Evolutionary conservation across 2,113 vertebrate genomes (phyloP).

Genomic region (Falco punctatus): DNA sequence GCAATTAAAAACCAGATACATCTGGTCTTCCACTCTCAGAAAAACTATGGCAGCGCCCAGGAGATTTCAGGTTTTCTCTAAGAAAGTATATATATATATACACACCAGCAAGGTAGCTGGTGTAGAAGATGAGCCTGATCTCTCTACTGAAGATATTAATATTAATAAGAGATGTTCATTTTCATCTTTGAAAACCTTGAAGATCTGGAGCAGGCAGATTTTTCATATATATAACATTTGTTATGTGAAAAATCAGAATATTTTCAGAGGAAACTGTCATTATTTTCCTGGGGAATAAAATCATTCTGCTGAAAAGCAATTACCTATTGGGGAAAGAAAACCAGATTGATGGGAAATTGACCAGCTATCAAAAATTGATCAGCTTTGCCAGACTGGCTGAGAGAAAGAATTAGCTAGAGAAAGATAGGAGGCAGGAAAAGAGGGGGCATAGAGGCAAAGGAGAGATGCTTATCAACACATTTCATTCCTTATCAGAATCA

Average conservation of each 20-base stretch:
- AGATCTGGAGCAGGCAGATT: not conserved
- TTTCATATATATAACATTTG: not conserved
- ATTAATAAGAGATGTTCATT: not conserved
- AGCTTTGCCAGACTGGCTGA: not conserved
- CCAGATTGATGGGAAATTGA: not conserved
- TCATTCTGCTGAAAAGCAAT: not conserved
- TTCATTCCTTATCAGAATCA: not conserved
- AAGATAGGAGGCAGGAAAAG: not conserved
- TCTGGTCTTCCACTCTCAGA: not conserved
- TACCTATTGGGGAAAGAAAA: not conserved
- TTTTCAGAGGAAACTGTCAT: not conserved
- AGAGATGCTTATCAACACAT: not conserved
- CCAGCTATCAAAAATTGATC: conserved; percentile 37
- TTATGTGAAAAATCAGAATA: not conserved
- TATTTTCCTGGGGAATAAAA: not conserved
- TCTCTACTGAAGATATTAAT: not conserved
- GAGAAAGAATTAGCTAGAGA: not conserved
- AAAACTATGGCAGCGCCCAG: not conserved
- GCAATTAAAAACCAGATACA: not conserved
- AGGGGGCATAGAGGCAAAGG: not conserved
- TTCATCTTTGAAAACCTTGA: not conserved
- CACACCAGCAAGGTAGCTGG: not conserved
- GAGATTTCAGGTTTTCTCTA: not conserved
- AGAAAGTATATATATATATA: not conserved
- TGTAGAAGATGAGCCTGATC: not conserved